Evolutionary conservation across 2,888 invertebrate genomes (phyloP), one percentile per base, ranked within the genome.

Genomic region (Coelopa pilipes): DNA sequence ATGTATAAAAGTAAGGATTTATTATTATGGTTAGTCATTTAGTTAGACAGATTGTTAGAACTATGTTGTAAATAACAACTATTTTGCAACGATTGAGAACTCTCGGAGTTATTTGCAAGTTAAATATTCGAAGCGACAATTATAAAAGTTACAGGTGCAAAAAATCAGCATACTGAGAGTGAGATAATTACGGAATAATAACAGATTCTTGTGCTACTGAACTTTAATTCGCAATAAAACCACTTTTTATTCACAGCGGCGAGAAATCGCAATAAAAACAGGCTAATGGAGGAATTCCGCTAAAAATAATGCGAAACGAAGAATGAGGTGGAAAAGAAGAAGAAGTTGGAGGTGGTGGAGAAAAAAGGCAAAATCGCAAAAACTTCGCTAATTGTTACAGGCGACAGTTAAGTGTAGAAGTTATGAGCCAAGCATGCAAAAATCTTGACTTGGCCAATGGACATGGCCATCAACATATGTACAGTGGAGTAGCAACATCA

Each of bases 351-450:
- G 34, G 7, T n/a, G n/a, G n/a, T n/a, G n/a, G n/a, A 2, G 53
- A n/a, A 13, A 53, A 53, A 53, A 49, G 10, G 49, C 49, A 11
- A 49, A n/a, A 53, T 53, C 10, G n/a, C 53, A 53, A 53, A 53
- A 53, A 53, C 34, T 34, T 34, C 7, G 34, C 34, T 34, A 34
- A 34, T 34, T 34, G 34, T 34, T 7, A 34, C 34, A 34, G 34
- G 65, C 65, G 46, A 65, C 63, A 63, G 46, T 63, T 46, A 63
- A 63, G 63, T 47, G 65, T 17, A 59, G 24, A 59, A 50, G 19
- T 50, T 66, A 66, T 66, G 66, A 60, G 59, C 47, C 21, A 65
- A 72, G 46, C 53, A 53, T 53, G 57, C 45, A 60, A 59, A 70
- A 13, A n/a, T 19, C 15, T 34, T 34, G 7, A 34, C 34, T 47